Evolutionary conservation across 2,113 vertebrate genomes (phyloP).

Genomic region (Onychostoma macrolepis): DNA sequence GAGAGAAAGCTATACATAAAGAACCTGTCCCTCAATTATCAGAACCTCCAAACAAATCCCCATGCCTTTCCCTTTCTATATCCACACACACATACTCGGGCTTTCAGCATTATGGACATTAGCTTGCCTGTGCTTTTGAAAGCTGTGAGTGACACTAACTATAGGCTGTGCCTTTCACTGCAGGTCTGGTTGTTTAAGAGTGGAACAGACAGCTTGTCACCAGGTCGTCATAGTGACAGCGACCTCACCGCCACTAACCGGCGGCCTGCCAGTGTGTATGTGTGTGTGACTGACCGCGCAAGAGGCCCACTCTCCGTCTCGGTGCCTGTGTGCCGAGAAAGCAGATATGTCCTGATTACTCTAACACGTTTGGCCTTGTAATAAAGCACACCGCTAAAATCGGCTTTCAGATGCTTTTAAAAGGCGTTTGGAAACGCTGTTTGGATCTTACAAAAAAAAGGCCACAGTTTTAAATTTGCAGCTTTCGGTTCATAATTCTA

Average conservation of each 20-base stretch:
- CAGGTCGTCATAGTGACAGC: constrained; percentile 47
- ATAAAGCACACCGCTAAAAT: constrained; percentile 37
- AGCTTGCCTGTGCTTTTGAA: constrained; percentile 29
- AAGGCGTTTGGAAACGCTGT: constrained; percentile 22
- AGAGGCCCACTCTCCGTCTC: constrained; percentile 12
- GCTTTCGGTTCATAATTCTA: constrained; percentile 34
- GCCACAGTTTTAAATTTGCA: constrained; percentile 53
- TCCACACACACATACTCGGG: background rate
- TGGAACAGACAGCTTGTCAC: constrained; percentile 48
- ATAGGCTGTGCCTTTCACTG: constrained; percentile 43
- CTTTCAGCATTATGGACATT: constrained; percentile 40
- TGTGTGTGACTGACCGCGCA: constrained; percentile 13
- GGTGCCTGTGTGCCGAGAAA: constrained; percentile 33
- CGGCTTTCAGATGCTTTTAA: constrained; percentile 21
- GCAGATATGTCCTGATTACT: constrained; percentile 65
- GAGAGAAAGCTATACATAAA: constrained; percentile 24
- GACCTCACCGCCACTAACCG: constrained; percentile 33
- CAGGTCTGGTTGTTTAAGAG: constrained; percentile 46
- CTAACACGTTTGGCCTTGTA: constrained; percentile 62
- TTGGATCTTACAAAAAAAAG: constrained; percentile 56
- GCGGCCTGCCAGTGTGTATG: constrained; percentile 15
- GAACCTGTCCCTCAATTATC: constrained; percentile 32
- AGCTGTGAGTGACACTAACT: constrained; percentile 44
- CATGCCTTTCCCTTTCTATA: background rate
- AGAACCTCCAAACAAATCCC: constrained; percentile 25